Evolutionary conservation across 2,797 vertebrate species (phyloP), one percentile per base, ranked within the genome.

Genomic region (Todus mexicanus): DNA sequence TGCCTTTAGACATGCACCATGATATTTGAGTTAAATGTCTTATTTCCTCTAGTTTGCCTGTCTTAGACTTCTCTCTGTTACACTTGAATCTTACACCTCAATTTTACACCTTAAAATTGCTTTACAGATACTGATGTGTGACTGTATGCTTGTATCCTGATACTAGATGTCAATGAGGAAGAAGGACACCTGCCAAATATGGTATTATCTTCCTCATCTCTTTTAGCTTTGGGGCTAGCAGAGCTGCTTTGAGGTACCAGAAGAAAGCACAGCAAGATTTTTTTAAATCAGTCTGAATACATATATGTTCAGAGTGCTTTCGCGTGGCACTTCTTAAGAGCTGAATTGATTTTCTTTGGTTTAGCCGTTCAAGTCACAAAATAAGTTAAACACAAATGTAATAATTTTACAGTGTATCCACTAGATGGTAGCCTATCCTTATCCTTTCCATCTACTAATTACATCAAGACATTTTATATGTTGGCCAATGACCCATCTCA

Each of bases 401-500:
- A 96, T 69, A 72, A 91, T 95, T 76, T 94, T 86, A 86, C 21
- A 19, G 48, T 82, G 38, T n/a, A 94, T 96, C 84, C 98, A 95
- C 97, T 92, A 98, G 97, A 94, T 98, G 98, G 97, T 97, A 97
- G 86, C 96, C 95, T 97, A 86, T 85, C 80, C 94, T 95, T 89
- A 91, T 87, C 81, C 70, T 96, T 96, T 75, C 87, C 45, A 6
- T 79, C 92, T 92, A 51, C 78, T 57, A 92, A 43, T 72, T 91
- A 16, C 48, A 75, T 66, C 66, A 73, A 72, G 51, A 82, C 37
- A 45, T 74, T 87, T 92, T 78, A 26, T 57, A 40, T 5, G 15
- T 74, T 77, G 69, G 54, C 89, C 66, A 88, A 6, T n/a, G 68
- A 89, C 72, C 40, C 60, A 38, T 60, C 72, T 91, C 77, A 69